phyloP scores from a whole-genome alignment of 2,113 vertebrate genomes.

The Salvelinus namaycush region DNA sequence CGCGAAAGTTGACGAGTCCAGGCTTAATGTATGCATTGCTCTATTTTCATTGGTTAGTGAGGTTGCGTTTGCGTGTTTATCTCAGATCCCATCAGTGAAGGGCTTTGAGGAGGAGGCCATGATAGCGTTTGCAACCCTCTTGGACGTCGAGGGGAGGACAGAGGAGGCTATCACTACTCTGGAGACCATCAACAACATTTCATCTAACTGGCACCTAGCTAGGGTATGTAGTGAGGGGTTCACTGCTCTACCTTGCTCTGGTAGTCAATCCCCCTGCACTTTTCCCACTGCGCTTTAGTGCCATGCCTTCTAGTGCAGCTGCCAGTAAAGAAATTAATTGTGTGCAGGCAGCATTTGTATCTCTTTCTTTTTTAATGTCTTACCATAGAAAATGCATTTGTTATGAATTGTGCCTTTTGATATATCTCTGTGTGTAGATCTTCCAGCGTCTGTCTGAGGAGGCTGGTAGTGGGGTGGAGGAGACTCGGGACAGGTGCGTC shows the following conservation, averaged over 20 bases:
- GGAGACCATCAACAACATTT: slow-evolving; percentile 86
- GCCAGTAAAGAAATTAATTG: too few species aligned
- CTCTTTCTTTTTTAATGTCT: too few species aligned
- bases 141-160: slow-evolving; percentile 90
- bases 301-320: too few species aligned
- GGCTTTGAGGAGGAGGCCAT: slow-evolving; percentile 84
- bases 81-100: slow-evolving; percentile 79
- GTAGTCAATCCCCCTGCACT: too few species aligned
- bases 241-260: neutral
- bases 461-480: slow-evolving; percentile 83
- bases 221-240: slow-evolving; percentile 70
- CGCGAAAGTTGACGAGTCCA: too few species aligned
- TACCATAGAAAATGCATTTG: too few species aligned
- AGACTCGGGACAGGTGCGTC: slow-evolving; percentile 87
- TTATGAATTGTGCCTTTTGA: neutral
- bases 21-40: too few species aligned
- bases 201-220: slow-evolving; percentile 91
- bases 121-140: slow-evolving; percentile 82
- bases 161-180: slow-evolving; percentile 89
- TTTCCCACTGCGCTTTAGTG: too few species aligned
- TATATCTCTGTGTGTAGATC: slow-evolving; percentile 73
- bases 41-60: neutral
- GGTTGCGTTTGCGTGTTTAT: neutral
- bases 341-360: too few species aligned
- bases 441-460: slow-evolving; percentile 92